These are phyloP conservation scores for Indicator indicator DNA, from an alignment of 2,113 vertebrate genomes.

Conservation along the genomic window DNA sequence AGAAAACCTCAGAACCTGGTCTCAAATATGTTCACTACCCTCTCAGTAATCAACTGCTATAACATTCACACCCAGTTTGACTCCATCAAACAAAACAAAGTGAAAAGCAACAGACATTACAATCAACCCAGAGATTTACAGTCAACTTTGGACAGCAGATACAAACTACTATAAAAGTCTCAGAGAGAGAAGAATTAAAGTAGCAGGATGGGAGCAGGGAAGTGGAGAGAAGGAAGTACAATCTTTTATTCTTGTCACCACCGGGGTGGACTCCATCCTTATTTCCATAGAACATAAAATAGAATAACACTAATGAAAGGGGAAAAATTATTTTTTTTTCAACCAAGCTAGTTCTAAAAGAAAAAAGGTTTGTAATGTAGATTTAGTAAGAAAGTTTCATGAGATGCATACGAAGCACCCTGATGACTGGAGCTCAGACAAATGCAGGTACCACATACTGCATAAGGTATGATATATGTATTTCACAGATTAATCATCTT, in stretches of 20 bases:
- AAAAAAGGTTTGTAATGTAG: neutral
- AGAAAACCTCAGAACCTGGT: neutral
- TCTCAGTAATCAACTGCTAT: neutral
- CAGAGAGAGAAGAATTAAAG: neutral
- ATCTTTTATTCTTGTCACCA: neutral
- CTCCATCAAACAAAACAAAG: neutral
- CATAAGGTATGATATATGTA: neutral
- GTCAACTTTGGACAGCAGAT: neutral
- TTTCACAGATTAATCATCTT: constrained; percentile 30
- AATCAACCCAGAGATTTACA: neutral
- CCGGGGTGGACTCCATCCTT: neutral
- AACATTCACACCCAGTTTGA: neutral
- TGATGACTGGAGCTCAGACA: neutral
- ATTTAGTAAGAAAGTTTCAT: neutral
- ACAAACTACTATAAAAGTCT: neutral
- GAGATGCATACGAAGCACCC: neutral
- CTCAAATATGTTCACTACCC: neutral
- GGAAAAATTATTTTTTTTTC: neutral
- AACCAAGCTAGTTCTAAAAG: neutral
- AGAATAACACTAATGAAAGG: neutral
- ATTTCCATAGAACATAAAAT: neutral
- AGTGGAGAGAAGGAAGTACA: neutral
- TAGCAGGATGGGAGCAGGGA: neutral
- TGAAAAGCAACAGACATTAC: neutral
- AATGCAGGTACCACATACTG: neutral